Evolutionary conservation across 2,113 vertebrate species (phyloP).

Genomic region (Anhinga anhinga): DNA sequence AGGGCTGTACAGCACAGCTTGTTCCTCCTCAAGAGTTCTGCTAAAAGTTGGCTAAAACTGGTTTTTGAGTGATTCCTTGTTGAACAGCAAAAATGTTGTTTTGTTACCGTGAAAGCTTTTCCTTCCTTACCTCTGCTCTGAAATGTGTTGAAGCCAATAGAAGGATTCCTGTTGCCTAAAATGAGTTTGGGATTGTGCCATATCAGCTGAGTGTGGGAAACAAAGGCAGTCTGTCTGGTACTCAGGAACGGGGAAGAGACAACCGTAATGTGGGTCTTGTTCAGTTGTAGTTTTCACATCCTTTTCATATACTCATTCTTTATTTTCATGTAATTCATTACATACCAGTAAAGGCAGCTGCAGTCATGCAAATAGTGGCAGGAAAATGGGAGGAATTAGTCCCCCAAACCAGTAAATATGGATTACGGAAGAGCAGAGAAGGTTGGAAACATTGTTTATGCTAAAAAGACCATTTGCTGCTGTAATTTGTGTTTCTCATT

Average conservation of each 20-base stretch:
- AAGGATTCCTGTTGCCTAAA: not conserved
- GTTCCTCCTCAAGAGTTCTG: not conserved
- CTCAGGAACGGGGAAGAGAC: not conserved
- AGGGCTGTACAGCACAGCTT: not conserved
- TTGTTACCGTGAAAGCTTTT: not conserved
- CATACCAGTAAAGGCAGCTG: not conserved
- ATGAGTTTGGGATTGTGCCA: not conserved
- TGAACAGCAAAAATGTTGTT: not conserved
- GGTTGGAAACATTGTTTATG: not conserved
- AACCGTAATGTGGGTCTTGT: not conserved
- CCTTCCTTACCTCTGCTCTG: not conserved
- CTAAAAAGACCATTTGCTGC: not conserved
- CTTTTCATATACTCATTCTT: not conserved
- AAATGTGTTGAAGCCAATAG: not conserved
- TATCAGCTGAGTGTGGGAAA: not conserved
- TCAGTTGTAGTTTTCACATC: not conserved
- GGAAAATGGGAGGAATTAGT: not conserved
- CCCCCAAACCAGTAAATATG: not conserved
- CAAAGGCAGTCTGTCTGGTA: not conserved
- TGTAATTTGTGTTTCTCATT: not conserved
- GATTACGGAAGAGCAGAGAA: not conserved
- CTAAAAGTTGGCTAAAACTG: not conserved
- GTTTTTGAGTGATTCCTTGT: not conserved
- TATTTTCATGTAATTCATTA: not conserved
- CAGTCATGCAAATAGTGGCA: not conserved